A percentile compares a stretch with the other conserved stretches of the same genome.
Conservation (phyloP, 2,113 vertebrate species). For the Chitala chitala region DNA sequence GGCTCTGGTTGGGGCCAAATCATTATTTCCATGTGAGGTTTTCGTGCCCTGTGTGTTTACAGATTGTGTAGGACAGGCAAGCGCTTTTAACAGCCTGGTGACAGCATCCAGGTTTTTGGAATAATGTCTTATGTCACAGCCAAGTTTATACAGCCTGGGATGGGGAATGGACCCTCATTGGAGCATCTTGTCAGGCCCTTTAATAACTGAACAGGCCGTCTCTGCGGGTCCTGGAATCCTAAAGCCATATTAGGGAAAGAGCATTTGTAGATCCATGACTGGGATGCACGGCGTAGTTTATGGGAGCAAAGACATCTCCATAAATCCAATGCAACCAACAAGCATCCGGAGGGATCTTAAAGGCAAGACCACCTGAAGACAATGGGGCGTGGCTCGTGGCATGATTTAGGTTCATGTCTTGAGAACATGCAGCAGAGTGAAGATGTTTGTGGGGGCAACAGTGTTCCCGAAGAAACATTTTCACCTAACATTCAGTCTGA, state of each 20-base stretch:
- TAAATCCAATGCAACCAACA: slow-evolving; percentile 11
- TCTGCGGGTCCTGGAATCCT: neutral
- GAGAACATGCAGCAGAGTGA: slow-evolving; percentile 44
- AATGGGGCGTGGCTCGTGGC: slow-evolving; percentile 16
- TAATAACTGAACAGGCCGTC: neutral
- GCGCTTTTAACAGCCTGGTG: neutral
- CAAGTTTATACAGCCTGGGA: slow-evolving; percentile 36
- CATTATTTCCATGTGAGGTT: neutral
- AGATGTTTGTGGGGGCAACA: slow-evolving; percentile 31
- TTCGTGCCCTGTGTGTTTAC: neutral
- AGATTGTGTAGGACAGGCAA: neutral
- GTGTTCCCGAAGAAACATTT: slow-evolving; percentile 40
- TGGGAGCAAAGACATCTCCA: neutral
- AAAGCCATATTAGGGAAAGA: slow-evolving; percentile 26
- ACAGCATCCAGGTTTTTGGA: slow-evolving; percentile 22
- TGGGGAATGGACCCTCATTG: slow-evolving; percentile 23
- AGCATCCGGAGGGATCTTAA: slow-evolving; percentile 8
- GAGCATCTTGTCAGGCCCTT: slow-evolving; percentile 20
- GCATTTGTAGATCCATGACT: slow-evolving; percentile 13
- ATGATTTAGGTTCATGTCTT: slow-evolving; percentile 37
- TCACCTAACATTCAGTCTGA: slow-evolving; percentile 40
- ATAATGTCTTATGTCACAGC: slow-evolving; percentile 31
- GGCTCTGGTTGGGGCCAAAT: neutral
- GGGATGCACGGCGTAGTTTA: neutral
- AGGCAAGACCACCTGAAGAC: slow-evolving; percentile 13